A percentile compares a stretch with the other conserved stretches of the same genome.
These are phyloP conservation scores for Rhyacophila brunnea DNA, from an alignment of 1,140 invertebrate species.

Conservation along the genomic window DNA sequence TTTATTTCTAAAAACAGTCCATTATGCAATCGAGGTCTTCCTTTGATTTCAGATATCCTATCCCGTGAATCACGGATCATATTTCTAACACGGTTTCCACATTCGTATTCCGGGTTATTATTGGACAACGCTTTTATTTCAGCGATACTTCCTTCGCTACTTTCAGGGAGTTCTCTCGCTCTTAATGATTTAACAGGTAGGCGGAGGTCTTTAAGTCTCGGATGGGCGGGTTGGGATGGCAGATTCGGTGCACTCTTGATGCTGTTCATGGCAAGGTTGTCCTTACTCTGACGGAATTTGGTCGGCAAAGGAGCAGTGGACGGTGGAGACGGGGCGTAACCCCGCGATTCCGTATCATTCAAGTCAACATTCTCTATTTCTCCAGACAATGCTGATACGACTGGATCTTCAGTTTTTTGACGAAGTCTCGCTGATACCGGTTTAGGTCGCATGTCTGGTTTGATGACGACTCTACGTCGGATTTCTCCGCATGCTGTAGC, in stretches of 20 bases:
- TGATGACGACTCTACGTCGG: conserved; percentile 51
- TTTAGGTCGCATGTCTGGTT: conserved; percentile 56
- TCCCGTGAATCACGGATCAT: conserved; percentile 52
- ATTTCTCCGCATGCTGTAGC: conserved; percentile 48
- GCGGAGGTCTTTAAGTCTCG: conserved; percentile 66
- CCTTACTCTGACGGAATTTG: conserved; percentile 73
- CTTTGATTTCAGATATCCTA: conserved; percentile 58
- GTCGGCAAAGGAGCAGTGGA: conserved; percentile 76
- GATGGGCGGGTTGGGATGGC: conserved; percentile 65
- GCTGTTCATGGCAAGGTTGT: conserved; percentile 69
- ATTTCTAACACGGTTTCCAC: conserved; percentile 49
- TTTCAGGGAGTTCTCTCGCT: conserved; percentile 60
- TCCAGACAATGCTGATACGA: conserved; percentile 57
- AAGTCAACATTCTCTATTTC: conserved; percentile 63
- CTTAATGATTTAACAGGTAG: conserved; percentile 63
- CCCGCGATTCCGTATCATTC: conserved; percentile 60
- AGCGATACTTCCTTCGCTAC: conserved; percentile 63
- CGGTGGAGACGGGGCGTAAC: conserved; percentile 74
- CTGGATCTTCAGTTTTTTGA: conserved; percentile 54
- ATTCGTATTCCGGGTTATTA: conserved; percentile 49
- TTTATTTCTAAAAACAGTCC: conserved; percentile 69
- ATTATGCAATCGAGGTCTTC: conserved; percentile 60
- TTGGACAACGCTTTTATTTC: conserved; percentile 43
- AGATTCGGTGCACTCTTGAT: conserved; percentile 75
- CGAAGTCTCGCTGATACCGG: conserved; percentile 56